phyloP scores from a whole-genome alignment of 2,888 invertebrate species.

The Galeopsomyia nigrocyanea region DNA sequence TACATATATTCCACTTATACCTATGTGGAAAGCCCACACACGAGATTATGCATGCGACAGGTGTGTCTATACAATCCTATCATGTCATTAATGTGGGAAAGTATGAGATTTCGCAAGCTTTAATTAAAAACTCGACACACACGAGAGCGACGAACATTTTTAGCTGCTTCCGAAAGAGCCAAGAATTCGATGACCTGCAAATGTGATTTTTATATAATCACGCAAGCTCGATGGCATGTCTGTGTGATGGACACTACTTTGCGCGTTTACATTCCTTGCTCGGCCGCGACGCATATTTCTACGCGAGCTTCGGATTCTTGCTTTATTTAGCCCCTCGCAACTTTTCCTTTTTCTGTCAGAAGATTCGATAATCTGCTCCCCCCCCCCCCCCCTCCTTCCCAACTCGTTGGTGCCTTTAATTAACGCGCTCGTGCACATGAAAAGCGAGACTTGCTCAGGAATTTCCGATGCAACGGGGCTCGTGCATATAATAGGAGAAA shows the following conservation, averaged over 20 bases:
- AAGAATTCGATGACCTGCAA: too few relatives aligned
- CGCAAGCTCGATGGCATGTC: background rate
- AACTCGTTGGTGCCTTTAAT: conserved; percentile 36
- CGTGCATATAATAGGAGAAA: background rate
- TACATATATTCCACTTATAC: background rate
- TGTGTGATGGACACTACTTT: background rate
- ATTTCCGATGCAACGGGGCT: conserved; percentile 41
- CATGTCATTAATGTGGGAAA: too few relatives aligned
- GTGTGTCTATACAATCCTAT: background rate
- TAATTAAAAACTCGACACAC: too few relatives aligned
- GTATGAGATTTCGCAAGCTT: too few relatives aligned
- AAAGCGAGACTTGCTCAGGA: conserved; percentile 27
- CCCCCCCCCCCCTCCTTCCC: background rate
- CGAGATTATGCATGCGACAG: background rate
- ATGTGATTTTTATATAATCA: too few relatives aligned
- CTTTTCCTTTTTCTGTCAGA: background rate
- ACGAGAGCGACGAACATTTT: background rate
- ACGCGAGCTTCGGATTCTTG: conserved; percentile 9
- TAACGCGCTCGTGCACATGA: conserved; percentile 29
- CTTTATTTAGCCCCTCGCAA: conserved; percentile 10
- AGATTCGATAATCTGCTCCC: conserved; percentile 12
- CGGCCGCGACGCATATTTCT: background rate
- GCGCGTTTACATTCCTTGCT: background rate
- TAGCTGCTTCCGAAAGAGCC: background rate
- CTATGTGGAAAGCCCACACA: background rate